phyloP scores from a whole-genome alignment of 2,888 invertebrate genomes.

The Drosophila emarginata region DNA sequence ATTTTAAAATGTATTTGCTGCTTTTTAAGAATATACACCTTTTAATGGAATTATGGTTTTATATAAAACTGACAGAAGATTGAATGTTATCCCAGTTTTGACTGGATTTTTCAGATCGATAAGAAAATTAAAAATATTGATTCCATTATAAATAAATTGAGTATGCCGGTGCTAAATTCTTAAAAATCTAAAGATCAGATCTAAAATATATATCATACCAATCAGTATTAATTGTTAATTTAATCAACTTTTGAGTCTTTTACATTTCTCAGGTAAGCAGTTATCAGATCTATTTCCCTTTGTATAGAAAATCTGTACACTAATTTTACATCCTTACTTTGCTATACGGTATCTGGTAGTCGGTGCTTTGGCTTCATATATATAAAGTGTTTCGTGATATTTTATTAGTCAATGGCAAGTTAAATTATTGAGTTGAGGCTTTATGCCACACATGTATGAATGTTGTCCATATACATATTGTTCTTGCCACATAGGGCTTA shows the following conservation, averaged over 20 bases:
- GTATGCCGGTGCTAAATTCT: too few relatives aligned
- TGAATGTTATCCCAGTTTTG: too few relatives aligned
- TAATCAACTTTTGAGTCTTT: too few relatives aligned
- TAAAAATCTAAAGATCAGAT: too few relatives aligned
- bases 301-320: too few relatives aligned
- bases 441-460: not conserved
- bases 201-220: too few relatives aligned
- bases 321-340: not conserved
- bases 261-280: too few relatives aligned
- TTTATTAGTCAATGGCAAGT: not conserved
- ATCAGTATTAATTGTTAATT: too few relatives aligned
- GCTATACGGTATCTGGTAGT: not conserved
- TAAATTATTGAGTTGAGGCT: not conserved
- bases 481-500: constrained; percentile 26
- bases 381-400: not conserved
- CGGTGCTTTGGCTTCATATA: not conserved
- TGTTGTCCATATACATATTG: not conserved
- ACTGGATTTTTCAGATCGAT: too few relatives aligned
- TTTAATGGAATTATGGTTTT: not conserved
- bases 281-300: too few relatives aligned
- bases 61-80: not conserved
- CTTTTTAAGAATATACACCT: not conserved
- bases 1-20: not conserved
- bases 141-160: too few relatives aligned
- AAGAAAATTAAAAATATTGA: too few relatives aligned